phyloP scores from a whole-genome alignment of 2,113 vertebrate species.

The Eupsittula cactorum region DNA sequence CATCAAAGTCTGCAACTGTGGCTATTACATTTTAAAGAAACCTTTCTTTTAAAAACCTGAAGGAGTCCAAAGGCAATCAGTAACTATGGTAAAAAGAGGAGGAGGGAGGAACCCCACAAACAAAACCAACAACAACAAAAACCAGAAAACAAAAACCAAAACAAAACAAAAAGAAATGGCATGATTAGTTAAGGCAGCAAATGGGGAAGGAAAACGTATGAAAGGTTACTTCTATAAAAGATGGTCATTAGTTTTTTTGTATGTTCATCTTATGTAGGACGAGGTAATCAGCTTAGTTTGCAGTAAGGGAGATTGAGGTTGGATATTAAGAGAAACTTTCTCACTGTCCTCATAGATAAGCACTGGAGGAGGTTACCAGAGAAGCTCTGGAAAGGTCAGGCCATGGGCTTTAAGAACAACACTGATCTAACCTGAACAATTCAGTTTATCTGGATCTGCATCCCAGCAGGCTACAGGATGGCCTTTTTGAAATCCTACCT shows the following conservation, averaged over 20 bases:
- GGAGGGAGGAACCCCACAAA: background rate
- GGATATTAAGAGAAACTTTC: slow-evolving; percentile 48
- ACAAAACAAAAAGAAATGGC: background rate
- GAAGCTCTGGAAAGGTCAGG: background rate
- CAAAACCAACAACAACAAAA: background rate
- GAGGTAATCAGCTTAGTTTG: slow-evolving; percentile 50
- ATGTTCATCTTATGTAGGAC: background rate
- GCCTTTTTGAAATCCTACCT: background rate
- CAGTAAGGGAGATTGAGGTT: slow-evolving; percentile 47
- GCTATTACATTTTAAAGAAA: background rate
- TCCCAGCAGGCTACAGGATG: background rate
- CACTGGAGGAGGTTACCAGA: background rate
- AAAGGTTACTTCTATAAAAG: background rate
- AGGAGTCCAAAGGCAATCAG: background rate
- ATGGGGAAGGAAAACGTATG: background rate
- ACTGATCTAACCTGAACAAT: background rate
- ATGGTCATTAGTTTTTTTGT: background rate
- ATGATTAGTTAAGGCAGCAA: background rate
- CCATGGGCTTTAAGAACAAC: background rate
- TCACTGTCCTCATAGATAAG: background rate
- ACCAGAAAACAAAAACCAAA: background rate
- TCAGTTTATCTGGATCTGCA: background rate
- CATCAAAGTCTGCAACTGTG: background rate
- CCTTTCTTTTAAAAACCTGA: background rate
- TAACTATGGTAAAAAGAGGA: background rate